These are phyloP conservation scores for Pemphredon lugubris DNA, from an alignment of 2,888 invertebrate species.

Conservation along the genomic window DNA sequence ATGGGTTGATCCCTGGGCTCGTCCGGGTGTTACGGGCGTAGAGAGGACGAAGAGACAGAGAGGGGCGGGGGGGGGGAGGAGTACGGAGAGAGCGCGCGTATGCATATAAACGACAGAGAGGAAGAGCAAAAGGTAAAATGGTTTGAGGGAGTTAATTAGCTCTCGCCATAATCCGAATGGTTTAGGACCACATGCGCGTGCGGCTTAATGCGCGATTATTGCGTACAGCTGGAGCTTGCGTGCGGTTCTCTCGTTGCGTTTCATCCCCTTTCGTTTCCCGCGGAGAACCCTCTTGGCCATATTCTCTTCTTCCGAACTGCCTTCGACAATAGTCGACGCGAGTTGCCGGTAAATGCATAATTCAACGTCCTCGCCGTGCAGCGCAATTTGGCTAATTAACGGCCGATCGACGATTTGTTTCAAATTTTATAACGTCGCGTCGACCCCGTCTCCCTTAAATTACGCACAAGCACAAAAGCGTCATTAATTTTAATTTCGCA, in stretches of 20 bases:
- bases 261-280: conserved; percentile 28
- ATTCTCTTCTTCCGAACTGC: no score
- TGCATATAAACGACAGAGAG: not conserved
- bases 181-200: conserved; percentile 61
- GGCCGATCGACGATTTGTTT: conserved; percentile 46
- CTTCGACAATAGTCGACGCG: no score
- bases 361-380: conserved; percentile 47
- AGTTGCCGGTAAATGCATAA: conserved; percentile 54
- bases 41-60: not conserved
- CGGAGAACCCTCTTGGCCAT: not conserved
- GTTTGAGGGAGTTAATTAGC: conserved; percentile 64
- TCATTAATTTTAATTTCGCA: no score
- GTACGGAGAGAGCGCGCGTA: not conserved
- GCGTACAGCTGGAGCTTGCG: conserved; percentile 61
- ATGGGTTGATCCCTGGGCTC: not conserved
- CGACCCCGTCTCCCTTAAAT: not conserved
- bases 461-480: not conserved
- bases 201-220: conserved; percentile 63
- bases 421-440: not conserved
- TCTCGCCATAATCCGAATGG: conserved; percentile 66
- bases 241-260: conserved; percentile 36
- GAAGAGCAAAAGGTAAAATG: conserved; percentile 5
- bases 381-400: conserved; percentile 61
- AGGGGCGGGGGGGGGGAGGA: not conserved
- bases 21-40: no score